A percentile compares a stretch with the other conserved stretches of the same genome.
phyloP scores from a whole-genome alignment of 2,888 invertebrate species.

The Meteorus cinctellus region DNA sequence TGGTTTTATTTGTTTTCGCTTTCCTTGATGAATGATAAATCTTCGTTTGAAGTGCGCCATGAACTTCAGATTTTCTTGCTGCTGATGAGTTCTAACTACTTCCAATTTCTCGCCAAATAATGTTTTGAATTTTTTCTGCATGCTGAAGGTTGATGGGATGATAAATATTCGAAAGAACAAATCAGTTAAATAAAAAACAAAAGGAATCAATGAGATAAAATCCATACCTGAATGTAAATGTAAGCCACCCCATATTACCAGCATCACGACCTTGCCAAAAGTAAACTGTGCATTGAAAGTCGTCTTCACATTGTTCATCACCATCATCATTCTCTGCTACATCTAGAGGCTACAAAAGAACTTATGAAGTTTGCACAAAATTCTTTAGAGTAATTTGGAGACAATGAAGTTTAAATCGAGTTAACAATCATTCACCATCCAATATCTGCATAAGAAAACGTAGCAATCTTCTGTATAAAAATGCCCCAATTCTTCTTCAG shows the following conservation, averaged over 20 bases:
- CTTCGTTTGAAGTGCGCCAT: slow-evolving; percentile 97
- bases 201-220: slow-evolving; percentile 8
- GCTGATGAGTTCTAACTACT: slow-evolving; percentile 96
- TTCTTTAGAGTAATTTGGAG: neutral
- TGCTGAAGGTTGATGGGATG: slow-evolving; percentile 68
- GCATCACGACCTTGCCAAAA: slow-evolving; percentile 99
- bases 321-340: slow-evolving; percentile 75
- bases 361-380: neutral
- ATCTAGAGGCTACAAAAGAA: slow-evolving; percentile 66
- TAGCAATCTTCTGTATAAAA: slow-evolving; percentile 98
- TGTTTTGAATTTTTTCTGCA: slow-evolving; percentile 92
- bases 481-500: slow-evolving; percentile 93
- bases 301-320: slow-evolving; percentile 78
- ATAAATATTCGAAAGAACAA: neutral
- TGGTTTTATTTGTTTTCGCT: slow-evolving; percentile 78
- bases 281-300: slow-evolving; percentile 97
- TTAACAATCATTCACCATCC: slow-evolving; percentile 77
- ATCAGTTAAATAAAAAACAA: slow-evolving; percentile 13
- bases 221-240: slow-evolving; percentile 91
- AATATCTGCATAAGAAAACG: slow-evolving; percentile 97
- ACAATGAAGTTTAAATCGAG: neutral
- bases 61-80: slow-evolving; percentile 98
- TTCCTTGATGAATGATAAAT: slow-evolving; percentile 94
- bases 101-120: slow-evolving; percentile 93
- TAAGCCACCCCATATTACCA: slow-evolving; percentile 99